phyloP scores from a whole-genome alignment of 1,140 invertebrate species.

The Bombus confusus region DNA sequence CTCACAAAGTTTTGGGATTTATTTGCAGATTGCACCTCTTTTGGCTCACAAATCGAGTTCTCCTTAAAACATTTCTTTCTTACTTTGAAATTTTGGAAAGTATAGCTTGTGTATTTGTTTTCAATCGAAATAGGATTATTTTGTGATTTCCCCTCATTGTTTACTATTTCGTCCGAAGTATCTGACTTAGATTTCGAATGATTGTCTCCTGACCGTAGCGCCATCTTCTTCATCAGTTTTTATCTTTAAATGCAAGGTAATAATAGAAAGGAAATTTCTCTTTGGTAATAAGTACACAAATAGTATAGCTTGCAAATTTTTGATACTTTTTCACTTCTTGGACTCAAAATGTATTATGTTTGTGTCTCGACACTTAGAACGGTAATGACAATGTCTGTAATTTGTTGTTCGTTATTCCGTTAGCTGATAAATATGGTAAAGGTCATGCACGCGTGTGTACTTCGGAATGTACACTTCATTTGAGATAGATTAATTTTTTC shows the following conservation, averaged over 20 bases:
- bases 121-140: not conserved
- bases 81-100: not conserved
- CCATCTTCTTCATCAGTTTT: not conserved
- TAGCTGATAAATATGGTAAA: conserved; percentile 4
- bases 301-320: not conserved
- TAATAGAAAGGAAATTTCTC: too few species aligned
- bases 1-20: conserved; percentile 54
- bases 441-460: not conserved
- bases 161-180: not conserved
- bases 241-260: not conserved
- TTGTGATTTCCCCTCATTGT: not conserved
- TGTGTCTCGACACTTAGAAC: not conserved
- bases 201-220: not conserved
- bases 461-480: not conserved
- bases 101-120: not conserved
- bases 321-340: not conserved
- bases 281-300: too few species aligned
- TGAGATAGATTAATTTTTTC: not conserved
- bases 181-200: conserved; percentile 19
- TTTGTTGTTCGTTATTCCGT: not conserved
- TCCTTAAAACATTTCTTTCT: not conserved
- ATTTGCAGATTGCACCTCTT: not conserved
- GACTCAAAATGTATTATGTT: not conserved
- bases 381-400: not conserved
- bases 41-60: not conserved